A percentile compares a stretch with the other conserved stretches of the same genome.
Conservation (phyloP, 2,797 vertebrate genomes). For the Sebastes melanostomus region DNA sequence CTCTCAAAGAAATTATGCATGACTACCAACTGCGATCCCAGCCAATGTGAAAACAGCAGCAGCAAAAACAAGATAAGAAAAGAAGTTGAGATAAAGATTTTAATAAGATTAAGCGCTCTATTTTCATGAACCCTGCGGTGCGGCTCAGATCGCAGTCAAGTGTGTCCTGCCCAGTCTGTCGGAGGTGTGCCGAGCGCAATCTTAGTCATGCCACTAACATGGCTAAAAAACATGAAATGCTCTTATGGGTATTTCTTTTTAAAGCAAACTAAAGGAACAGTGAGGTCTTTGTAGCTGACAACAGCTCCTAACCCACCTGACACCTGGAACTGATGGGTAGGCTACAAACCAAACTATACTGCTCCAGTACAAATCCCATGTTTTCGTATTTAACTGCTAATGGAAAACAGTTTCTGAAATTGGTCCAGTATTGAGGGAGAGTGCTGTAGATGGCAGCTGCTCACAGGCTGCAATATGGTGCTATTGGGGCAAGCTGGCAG, state of each 20-base stretch:
- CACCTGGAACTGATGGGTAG: background rate
- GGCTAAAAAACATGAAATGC: background rate
- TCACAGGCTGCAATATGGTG: background rate
- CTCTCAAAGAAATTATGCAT: slow-evolving; percentile 33
- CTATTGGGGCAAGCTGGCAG: background rate
- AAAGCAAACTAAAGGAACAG: background rate
- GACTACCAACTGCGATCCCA: slow-evolving; percentile 5
- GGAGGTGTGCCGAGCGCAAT: background rate
- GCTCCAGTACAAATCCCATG: background rate
- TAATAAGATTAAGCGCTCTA: background rate
- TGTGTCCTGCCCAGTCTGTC: background rate
- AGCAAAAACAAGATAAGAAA: background rate
- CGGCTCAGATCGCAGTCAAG: background rate
- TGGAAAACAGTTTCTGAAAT: background rate
- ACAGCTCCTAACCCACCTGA: background rate
- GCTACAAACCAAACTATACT: background rate
- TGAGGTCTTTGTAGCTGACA: background rate
- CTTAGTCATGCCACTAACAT: background rate
- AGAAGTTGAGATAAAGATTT: background rate
- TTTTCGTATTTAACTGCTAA: background rate
- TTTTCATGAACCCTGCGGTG: background rate
- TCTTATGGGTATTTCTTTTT: background rate
- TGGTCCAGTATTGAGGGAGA: background rate
- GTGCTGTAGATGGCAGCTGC: background rate
- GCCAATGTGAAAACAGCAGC: slow-evolving; percentile 16